Evolutionary conservation across 2,888 invertebrate species (phyloP).

Genomic region (Calliopum simillimum): DNA sequence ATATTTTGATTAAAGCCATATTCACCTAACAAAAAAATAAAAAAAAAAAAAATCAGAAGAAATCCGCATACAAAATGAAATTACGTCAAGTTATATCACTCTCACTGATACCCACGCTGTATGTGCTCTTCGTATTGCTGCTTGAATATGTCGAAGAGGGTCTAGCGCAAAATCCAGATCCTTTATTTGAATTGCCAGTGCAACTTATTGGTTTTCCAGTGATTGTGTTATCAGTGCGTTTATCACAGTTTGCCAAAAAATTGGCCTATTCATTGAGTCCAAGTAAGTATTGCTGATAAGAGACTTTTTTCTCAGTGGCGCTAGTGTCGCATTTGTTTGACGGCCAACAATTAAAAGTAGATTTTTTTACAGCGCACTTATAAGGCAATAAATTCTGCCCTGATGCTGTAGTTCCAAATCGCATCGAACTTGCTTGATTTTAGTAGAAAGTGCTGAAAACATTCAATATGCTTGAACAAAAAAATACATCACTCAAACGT

Average conservation of each 20-base stretch:
- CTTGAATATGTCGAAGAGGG: constrained; percentile 59
- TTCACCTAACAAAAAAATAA: background rate
- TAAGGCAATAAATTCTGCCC: too few relatives aligned
- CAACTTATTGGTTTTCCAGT: constrained; percentile 87
- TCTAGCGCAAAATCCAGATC: constrained; percentile 67
- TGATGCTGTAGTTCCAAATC: too few relatives aligned
- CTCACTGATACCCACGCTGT: constrained; percentile 59
- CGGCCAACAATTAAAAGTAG: too few relatives aligned
- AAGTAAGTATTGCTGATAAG: constrained; percentile 69
- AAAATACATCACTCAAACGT: too few relatives aligned
- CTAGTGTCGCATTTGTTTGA: too few relatives aligned
- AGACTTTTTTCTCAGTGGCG: too few relatives aligned
- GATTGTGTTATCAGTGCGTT: constrained; percentile 80
- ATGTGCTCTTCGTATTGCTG: constrained; percentile 60
- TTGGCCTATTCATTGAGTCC: constrained; percentile 84
- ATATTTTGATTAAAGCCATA: constrained; percentile 26
- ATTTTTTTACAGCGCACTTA: background rate
- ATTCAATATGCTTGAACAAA: too few relatives aligned
- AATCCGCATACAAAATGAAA: constrained; percentile 53
- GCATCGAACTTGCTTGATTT: too few relatives aligned
- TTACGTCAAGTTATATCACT: constrained; percentile 57
- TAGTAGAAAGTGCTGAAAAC: too few relatives aligned
- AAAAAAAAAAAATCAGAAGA: background rate
- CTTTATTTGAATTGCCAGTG: constrained; percentile 82
- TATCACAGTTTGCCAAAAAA: constrained; percentile 86